Evolutionary conservation across 2,797 vertebrate genomes (phyloP).

Genomic region (Poliocrania exsul): DNA sequence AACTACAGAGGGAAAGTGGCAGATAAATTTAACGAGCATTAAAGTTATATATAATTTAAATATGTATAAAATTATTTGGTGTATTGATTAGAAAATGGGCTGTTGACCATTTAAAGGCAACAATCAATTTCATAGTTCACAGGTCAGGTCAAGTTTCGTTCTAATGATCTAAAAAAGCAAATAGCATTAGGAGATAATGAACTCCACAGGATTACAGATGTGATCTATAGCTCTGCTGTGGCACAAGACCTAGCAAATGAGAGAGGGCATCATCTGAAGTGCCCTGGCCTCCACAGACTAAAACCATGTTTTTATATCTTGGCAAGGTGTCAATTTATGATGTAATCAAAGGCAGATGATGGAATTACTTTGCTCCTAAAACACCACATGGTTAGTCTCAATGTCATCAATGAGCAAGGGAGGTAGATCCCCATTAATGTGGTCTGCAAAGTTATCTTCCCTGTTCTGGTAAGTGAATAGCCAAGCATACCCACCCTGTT

Average conservation of each 20-base stretch:
- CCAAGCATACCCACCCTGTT: background rate
- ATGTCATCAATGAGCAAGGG: slow-evolving; percentile 54
- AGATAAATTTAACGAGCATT: slow-evolving; percentile 86
- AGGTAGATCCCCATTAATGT: slow-evolving; percentile 63
- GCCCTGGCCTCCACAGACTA: slow-evolving; percentile 45
- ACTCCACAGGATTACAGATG: slow-evolving; percentile 73
- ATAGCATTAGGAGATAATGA: slow-evolving; percentile 84
- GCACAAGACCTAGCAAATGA: slow-evolving; percentile 45
- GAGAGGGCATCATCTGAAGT: slow-evolving; percentile 60
- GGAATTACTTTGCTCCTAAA: slow-evolving; percentile 65
- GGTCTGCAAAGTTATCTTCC: slow-evolving; percentile 59
- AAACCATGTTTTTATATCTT: slow-evolving; percentile 73
- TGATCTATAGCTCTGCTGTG: slow-evolving; percentile 76
- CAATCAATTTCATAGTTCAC: slow-evolving; percentile 85
- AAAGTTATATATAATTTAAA: slow-evolving; percentile 88
- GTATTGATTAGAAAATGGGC: slow-evolving; percentile 86
- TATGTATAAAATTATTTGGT: slow-evolving; percentile 84
- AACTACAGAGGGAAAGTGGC: slow-evolving; percentile 76
- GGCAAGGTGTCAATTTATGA: slow-evolving; percentile 74
- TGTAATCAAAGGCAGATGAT: slow-evolving; percentile 73
- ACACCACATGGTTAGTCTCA: slow-evolving; percentile 45
- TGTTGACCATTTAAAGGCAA: slow-evolving; percentile 84
- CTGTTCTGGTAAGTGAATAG: slow-evolving; percentile 69
- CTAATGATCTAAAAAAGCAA: slow-evolving; percentile 81
- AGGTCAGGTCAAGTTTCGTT: slow-evolving; percentile 86